Evolutionary conservation across 2,113 vertebrate genomes (phyloP).

Genomic region (Scytalopus superciliaris): DNA sequence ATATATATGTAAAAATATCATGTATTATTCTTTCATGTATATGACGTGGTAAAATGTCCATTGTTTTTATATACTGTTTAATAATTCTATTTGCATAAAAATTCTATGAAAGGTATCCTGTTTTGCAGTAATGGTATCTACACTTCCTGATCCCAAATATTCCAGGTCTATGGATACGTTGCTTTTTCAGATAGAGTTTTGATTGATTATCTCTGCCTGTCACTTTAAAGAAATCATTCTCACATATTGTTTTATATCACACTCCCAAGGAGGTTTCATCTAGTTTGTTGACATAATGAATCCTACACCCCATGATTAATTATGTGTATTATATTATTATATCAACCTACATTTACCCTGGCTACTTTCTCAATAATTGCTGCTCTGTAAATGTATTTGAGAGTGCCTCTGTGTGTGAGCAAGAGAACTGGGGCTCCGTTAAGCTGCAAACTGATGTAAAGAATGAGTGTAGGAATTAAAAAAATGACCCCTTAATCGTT

Average conservation of each 20-base stretch:
- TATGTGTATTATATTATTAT: slow-evolving; percentile 52
- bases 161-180: neutral
- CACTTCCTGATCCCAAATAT: neutral
- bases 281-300: slow-evolving; percentile 66
- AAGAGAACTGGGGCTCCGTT: neutral
- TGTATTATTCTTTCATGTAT: neutral
- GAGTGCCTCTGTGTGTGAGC: neutral
- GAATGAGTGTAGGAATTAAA: neutral
- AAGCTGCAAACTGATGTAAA: neutral
- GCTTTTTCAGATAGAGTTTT: slow-evolving; percentile 21
- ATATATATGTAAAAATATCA: neutral
- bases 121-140: neutral
- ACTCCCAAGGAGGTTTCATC: slow-evolving; percentile 52
- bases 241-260: slow-evolving; percentile 52
- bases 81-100: neutral
- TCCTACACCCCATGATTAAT: slow-evolving; percentile 55
- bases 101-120: neutral
- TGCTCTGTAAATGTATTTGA: slow-evolving; percentile 21
- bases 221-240: slow-evolving; percentile 57
- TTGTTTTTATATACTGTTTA: neutral
- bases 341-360: slow-evolving; percentile 21
- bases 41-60: neutral
- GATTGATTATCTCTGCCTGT: slow-evolving; percentile 41
- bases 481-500: neutral
- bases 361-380: slow-evolving; percentile 46